Base-by-base conservation (phyloP, 1,140 invertebrate species). In the Zaprionus ghesquierei region DNA sequence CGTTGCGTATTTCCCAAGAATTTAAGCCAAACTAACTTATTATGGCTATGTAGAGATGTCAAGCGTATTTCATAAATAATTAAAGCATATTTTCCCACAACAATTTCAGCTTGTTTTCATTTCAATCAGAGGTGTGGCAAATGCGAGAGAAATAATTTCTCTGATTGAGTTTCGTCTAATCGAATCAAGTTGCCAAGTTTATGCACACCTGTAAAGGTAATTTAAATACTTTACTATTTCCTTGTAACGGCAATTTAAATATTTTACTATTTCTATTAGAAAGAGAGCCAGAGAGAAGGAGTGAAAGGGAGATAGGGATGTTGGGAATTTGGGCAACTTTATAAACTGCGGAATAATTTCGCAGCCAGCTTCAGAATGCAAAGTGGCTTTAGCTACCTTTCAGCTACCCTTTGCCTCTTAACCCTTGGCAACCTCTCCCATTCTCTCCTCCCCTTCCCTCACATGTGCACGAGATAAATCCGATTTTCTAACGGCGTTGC, bases 401-500 rank as follows among this genome's bases (percentile, higher is more conserved):
- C 35, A 41, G 35, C 46, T 33, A 63, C 35, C 33, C 33, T 38
- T 18, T 27, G 23, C 13, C 33, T 25, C n/a, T 46, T 56, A 54
- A 27, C 49, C 33, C 18, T 27, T 51, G 49, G 9, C 49, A 51
- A 3, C 18, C 12, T 18, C 44, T n/a, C 18, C 10, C 29, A 8
- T 4, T 10, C 31, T 10, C 31, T n/a, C 15, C 13, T 12, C 6
- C 0, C 18, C n/a, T 6, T 5, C 25, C 38, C 41, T 22, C 62
- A 29, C 22, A 46, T 81, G 65, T 76, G 71, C 66, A 54, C 23
- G 55, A 75, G 71, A 87, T 86, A 85, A 85, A 77, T 69, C 31
- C 71, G 71, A 86, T 79, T 79, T 72, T 76, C 69, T 64, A 75
- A 69, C 62, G 69, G 79, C 53, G 66, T 66, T 86, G 82, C 82